Evolutionary conservation across 2,888 invertebrate genomes (phyloP).

Genomic region (Stramonita haemastoma): DNA sequence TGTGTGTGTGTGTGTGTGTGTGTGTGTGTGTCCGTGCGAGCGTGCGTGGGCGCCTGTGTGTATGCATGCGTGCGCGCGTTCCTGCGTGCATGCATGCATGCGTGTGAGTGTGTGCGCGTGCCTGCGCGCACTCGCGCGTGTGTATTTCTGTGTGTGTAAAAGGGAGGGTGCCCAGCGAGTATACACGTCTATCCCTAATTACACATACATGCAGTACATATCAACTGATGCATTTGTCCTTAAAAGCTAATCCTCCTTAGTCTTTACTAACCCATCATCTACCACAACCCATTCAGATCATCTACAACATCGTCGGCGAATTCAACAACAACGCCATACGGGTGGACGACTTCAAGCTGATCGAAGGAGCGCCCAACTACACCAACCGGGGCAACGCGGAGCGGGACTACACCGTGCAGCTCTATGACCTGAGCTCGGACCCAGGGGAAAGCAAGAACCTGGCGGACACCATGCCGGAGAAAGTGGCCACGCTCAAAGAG

Average conservation of each 20-base stretch:
- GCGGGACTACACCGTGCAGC: neutral
- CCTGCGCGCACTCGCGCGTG: too few relatives aligned
- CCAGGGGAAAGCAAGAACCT: conserved; percentile 30
- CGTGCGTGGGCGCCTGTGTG: neutral
- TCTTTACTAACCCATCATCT: too few relatives aligned
- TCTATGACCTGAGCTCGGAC: conserved; percentile 36
- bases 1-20: conserved; percentile 12
- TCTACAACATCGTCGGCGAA: conserved; percentile 36
- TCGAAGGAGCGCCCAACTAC: conserved; percentile 1
- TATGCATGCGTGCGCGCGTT: too few relatives aligned
- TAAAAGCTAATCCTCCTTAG: too few relatives aligned
- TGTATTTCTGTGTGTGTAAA: too few relatives aligned
- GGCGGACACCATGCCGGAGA: neutral
- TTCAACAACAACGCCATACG: conserved; percentile 37
- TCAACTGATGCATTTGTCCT: too few relatives aligned
- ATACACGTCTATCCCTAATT: too few relatives aligned
- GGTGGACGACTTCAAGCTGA: conserved; percentile 30
- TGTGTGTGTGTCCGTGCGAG: conserved; percentile 16
- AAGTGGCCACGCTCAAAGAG: neutral
- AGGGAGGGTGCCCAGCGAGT: too few relatives aligned
- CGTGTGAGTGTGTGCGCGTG: too few relatives aligned
- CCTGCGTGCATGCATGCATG: too few relatives aligned
- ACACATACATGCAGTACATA: too few relatives aligned
- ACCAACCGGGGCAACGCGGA: neutral
- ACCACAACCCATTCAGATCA: neutral